phyloP scores from a whole-genome alignment of 2,797 vertebrate species.

The Aselliscus stoliczkanus region DNA sequence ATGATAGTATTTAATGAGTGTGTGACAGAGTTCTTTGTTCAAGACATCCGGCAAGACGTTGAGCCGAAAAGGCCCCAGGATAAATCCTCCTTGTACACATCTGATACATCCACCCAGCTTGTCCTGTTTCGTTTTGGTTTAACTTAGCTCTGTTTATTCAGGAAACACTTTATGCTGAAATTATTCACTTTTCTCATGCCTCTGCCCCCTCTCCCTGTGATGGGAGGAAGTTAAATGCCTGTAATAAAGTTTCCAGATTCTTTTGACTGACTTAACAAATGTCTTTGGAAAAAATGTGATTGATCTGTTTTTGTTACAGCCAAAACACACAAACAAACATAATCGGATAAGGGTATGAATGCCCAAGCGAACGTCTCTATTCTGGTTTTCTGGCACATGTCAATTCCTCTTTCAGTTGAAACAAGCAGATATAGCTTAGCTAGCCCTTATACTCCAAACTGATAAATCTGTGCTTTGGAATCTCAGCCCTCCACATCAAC shows the following conservation, averaged over 20 bases:
- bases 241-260: neutral
- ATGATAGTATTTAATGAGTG: neutral
- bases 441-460: neutral
- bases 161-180: neutral
- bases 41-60: neutral
- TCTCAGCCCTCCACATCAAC: neutral
- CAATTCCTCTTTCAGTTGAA: neutral
- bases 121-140: neutral
- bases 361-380: neutral
- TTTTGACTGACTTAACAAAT: conserved; percentile 2
- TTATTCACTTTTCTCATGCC: neutral
- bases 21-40: neutral
- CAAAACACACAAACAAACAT: neutral
- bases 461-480: neutral
- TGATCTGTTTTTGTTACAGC: conserved; percentile 5
- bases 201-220: neutral
- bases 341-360: conserved; percentile 7
- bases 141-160: neutral
- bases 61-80: neutral
- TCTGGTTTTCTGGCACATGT: neutral
- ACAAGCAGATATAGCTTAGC: neutral
- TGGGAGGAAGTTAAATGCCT: neutral
- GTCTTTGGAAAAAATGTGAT: neutral
- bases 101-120: neutral
- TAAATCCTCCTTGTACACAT: neutral